Base-by-base conservation (phyloP, 2,113 vertebrate genomes). In the Sorex araneus region DNA sequence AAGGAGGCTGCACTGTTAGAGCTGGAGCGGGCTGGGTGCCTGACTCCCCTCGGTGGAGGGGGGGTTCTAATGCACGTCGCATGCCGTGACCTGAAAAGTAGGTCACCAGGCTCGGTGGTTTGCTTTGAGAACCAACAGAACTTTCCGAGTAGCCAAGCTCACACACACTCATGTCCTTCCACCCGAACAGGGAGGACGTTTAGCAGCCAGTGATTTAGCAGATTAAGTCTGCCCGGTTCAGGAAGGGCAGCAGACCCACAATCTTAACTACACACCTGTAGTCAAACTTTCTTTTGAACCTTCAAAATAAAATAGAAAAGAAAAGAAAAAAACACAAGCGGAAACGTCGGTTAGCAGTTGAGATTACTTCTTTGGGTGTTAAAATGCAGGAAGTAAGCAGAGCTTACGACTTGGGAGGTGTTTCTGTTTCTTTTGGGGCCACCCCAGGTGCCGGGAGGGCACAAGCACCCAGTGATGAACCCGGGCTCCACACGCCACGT, bases 341-440 rank as follows among this genome's bases (percentile, higher is more conserved):
- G 64, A 92, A 78, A 89, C 23, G 28, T 3, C 25, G 2, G 63
- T 87, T 43, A 27, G 0, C 28, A 27, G 40, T 3, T 45, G 66
- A 28, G 12, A 74, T 82, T 36, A 25, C 57, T 84, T 54, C 36
- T 60, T 43, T 81, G 27, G 0, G 2, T 50, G 66, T 63, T 74
- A 93, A 84, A 47, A 63, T 67, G 84, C 90, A 76, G 92, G 69
- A 50, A n/a, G 60, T 66, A 73, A 83, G 60, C 45, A 18, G n/a
- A 63, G 69, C 18, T n/a, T 32, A 30, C 75, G 69, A 70, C 73
- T 69, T 84, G n/a, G 76, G 57, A 57, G 71, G 54, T 40, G 40
- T 40, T 40, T 40, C 40, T 40, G 3, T 40, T 40, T 40, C 40
- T 40, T 40, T 40, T 40, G 40, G 40, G 40, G 40, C 40, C 40